Conservation (phyloP, 1,140 invertebrate species). For the Trichomalopsis sarcophagae region DNA sequence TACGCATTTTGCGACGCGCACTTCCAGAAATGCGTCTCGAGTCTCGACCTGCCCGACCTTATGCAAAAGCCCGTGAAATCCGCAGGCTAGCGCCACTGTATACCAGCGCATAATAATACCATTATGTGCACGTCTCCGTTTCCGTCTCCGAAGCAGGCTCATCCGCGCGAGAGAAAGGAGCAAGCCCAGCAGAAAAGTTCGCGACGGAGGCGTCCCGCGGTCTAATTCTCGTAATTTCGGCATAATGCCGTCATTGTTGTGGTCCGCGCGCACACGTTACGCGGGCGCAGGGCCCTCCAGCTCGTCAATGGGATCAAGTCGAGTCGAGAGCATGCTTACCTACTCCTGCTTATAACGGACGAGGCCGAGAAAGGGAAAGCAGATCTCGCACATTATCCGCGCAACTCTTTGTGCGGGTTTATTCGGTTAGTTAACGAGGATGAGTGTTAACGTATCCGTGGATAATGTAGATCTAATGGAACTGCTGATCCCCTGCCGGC, state of each 20-base stretch:
- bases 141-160: neutral
- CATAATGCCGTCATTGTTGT: slow-evolving; percentile 50
- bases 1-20: neutral
- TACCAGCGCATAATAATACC: neutral
- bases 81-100: slow-evolving; percentile 31
- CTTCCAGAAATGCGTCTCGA: neutral
- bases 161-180: slow-evolving; percentile 1
- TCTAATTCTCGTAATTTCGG: slow-evolving; percentile 50
- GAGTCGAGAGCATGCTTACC: slow-evolving; percentile 24
- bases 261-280: too few relatives aligned
- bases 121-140: neutral
- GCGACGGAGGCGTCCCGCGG: slow-evolving; percentile 32
- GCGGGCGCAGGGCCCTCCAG: neutral
- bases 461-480: slow-evolving; percentile 53
- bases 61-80: slow-evolving; percentile 45
- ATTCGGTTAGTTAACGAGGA: slow-evolving; percentile 65
- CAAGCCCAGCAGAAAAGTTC: slow-evolving; percentile 27
- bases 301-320: slow-evolving; percentile 33
- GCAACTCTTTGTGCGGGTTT: slow-evolving; percentile 56
- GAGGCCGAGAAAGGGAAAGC: slow-evolving; percentile 12
- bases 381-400: slow-evolving; percentile 47
- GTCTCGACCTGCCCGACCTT: neutral
- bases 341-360: neutral
- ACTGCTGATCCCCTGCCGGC: slow-evolving; percentile 59
- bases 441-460: slow-evolving; percentile 60